Evolutionary conservation across 2,888 invertebrate genomes (phyloP).

Genomic region (Thalpophila matura): DNA sequence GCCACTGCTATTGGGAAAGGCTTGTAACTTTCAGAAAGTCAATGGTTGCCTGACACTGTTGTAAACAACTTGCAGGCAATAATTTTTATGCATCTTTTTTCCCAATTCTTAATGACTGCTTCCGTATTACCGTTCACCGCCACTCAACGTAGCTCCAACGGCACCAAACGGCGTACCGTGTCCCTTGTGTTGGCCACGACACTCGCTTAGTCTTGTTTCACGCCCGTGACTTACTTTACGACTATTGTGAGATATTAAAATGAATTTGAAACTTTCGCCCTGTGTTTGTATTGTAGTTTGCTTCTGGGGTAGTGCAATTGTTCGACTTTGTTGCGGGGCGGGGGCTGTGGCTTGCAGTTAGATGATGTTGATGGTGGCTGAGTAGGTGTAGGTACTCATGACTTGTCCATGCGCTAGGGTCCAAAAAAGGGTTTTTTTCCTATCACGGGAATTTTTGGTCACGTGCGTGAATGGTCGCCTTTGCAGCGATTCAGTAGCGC

Average conservation of each 20-base stretch:
- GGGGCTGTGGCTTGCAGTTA: conserved; percentile 45
- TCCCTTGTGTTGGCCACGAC: conserved; percentile 66
- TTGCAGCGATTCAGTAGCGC: too few relatives aligned
- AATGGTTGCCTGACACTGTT: conserved; percentile 19
- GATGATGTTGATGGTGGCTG: background rate
- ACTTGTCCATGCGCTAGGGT: too few relatives aligned
- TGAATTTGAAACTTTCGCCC: conserved; percentile 88
- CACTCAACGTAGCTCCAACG: conserved; percentile 46
- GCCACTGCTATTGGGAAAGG: background rate
- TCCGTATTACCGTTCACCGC: conserved; percentile 50
- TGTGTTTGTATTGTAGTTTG: conserved; percentile 84
- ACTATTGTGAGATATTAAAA: conserved; percentile 90
- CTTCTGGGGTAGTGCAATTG: conserved; percentile 73
- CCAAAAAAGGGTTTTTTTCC: too few relatives aligned
- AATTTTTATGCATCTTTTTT: conserved; percentile 33
- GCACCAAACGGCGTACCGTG: conserved; percentile 51
- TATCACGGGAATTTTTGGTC: too few relatives aligned
- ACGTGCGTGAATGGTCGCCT: too few relatives aligned
- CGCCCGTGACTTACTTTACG: conserved; percentile 84
- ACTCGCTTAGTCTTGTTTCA: conserved; percentile 80
- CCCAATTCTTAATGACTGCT: conserved; percentile 14
- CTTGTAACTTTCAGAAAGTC: conserved; percentile 14
- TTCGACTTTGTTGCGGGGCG: conserved; percentile 49
- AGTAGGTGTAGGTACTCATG: too few relatives aligned
- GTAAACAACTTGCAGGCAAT: conserved; percentile 6